phyloP scores from a whole-genome alignment of 2,888 invertebrate genomes.

The Tiliacea aurago region DNA sequence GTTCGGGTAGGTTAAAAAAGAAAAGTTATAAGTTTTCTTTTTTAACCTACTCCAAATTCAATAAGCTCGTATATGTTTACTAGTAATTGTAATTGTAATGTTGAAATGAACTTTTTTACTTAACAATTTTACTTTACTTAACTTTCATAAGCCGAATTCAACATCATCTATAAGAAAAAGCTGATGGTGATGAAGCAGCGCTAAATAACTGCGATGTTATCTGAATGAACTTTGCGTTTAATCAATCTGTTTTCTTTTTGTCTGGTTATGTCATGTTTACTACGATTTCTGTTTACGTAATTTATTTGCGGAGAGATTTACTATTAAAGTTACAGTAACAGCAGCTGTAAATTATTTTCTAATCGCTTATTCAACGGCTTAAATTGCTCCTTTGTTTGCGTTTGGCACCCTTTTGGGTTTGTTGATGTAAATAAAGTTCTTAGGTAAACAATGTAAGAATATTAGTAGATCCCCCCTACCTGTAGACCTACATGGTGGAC shows the following conservation, averaged over 20 bases:
- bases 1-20: background rate
- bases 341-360: constrained; percentile 42
- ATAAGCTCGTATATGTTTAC: too few relatives aligned
- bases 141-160: background rate
- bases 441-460: constrained; percentile 4
- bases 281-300: constrained; percentile 41
- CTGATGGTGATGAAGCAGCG: background rate
- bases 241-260: constrained; percentile 13
- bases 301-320: constrained; percentile 38
- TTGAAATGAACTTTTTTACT: background rate
- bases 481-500: background rate
- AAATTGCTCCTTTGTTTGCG: constrained; percentile 37
- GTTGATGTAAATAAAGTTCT: constrained; percentile 8
- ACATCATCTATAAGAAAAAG: background rate
- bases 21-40: background rate
- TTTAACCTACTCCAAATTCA: too few relatives aligned
- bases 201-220: background rate
- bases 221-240: background rate
- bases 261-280: constrained; percentile 38
- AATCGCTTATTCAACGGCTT: constrained; percentile 42
- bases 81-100: background rate
- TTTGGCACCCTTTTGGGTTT: constrained; percentile 16
- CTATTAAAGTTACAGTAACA: constrained; percentile 30
- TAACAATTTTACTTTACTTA: background rate
- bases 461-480: too few relatives aligned